Evolutionary conservation across 2,113 vertebrate genomes (phyloP).

Genomic region (Neolamprologus toae): DNA sequence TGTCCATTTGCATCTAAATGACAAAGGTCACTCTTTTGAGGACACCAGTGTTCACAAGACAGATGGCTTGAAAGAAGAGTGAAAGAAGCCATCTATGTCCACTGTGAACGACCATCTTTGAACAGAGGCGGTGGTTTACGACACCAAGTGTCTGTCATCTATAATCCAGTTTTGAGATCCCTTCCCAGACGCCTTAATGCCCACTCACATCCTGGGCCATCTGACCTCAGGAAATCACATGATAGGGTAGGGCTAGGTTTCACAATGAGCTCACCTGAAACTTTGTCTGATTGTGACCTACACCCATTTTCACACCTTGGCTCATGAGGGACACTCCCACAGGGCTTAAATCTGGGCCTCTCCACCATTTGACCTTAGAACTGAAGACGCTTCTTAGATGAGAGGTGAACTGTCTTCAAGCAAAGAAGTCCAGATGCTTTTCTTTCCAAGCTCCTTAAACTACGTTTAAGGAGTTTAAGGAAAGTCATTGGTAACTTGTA

Average conservation of each 20-base stretch:
- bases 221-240: not conserved
- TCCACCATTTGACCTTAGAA: not conserved
- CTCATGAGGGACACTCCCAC: not conserved
- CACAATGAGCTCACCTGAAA: not conserved
- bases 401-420: not conserved
- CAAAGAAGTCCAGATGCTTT: not conserved
- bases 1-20: not conserved
- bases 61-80: not conserved
- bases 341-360: not conserved
- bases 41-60: not conserved
- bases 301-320: not conserved
- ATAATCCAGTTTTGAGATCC: not conserved
- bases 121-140: rapidly evolving
- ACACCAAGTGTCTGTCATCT: not conserved
- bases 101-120: not conserved
- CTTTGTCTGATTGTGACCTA: not conserved
- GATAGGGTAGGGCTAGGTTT: not conserved
- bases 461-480: too few species aligned
- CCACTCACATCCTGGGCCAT: not conserved
- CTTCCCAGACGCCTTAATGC: rapidly evolving
- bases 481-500: not conserved
- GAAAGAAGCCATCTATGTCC: not conserved
- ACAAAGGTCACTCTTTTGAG: not conserved
- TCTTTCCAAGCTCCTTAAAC: not conserved
- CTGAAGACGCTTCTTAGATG: not conserved